These are phyloP conservation scores for Heloderma charlesbogerti DNA, from an alignment of 2,113 vertebrate genomes.

Conservation along the genomic window DNA sequence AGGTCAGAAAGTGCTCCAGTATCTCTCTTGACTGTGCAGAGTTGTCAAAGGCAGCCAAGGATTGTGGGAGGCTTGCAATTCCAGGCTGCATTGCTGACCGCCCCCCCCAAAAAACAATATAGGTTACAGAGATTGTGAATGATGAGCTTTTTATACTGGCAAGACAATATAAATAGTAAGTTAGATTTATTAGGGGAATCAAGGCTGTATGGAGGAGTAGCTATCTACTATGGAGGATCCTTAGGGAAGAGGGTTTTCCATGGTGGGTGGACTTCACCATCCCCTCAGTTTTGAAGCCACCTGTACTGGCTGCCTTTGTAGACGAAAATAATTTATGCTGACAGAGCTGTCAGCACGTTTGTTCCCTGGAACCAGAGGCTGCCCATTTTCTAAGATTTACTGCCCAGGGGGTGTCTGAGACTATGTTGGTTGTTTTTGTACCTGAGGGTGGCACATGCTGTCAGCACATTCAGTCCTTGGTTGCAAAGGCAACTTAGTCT, in stretches of 20 bases:
- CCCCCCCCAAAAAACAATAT: not conserved
- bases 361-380: not conserved
- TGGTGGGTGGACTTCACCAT: too few relatives aligned
- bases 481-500: not conserved
- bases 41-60: not conserved
- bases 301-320: not conserved
- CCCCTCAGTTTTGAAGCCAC: too few relatives aligned
- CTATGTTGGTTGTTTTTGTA: not conserved
- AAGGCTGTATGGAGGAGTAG: not conserved
- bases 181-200: not conserved
- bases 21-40: not conserved
- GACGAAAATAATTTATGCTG: not conserved
- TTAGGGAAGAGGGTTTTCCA: not conserved
- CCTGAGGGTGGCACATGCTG: not conserved
- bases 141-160: not conserved
- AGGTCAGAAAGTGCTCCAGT: not conserved
- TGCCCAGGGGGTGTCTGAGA: too few relatives aligned
- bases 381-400: not conserved
- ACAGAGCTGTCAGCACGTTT: not conserved
- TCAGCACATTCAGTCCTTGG: not conserved
- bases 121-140: not conserved
- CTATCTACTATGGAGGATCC: not conserved
- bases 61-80: not conserved
- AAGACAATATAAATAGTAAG: not conserved
- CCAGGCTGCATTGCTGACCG: not conserved